Base-by-base conservation (phyloP, 2,888 invertebrate genomes). In the Saturnia japonica region DNA sequence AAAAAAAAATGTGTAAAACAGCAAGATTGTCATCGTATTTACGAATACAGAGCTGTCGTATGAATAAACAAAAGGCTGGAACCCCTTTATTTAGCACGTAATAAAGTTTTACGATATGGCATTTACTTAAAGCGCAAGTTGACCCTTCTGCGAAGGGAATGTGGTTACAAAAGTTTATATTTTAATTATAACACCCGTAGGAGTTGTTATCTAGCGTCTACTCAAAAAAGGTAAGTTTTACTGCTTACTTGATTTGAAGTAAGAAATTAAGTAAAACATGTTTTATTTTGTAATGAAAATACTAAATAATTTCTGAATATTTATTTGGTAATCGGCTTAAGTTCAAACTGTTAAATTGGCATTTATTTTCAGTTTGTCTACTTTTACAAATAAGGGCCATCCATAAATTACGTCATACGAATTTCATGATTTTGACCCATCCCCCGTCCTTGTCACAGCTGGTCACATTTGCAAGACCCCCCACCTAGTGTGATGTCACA, bases 81-180 rank as follows among this genome's bases (percentile, higher is more conserved):
- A 86, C 90, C 93, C 93, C 93, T 88, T 93, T 92, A 90, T 92
- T 92, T 92, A 91, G 89, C 91, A 90, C 91, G 89, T 86, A 87
- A 87, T 93, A 94, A 93, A 94, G 85, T 93, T 94, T 93, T 93
- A 93, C 86, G 91, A 91, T 86, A 88, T 82, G 82, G 85, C 91
- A 88, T 92, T 93, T 91, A 89, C 88, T 91, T 89, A 87, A 86
- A 86, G 88, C 81, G 80, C 84, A 85, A 90, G 89, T 91, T 93
- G 93, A 93, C 93, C 93, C 93, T 88, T 86, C 82, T 75, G 73
- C 76, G 74, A 79, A 78, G 75, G 78, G 75, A 75, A 79, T 78
- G 81, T 77, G 82, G 81, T 80, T 83, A 84, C 85, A 83, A 90
- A 93, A 93, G 86, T 93, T 92, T 93, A 92, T 93, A 93, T 93